These are phyloP conservation scores for Endomychus coccineus DNA, from an alignment of 2,888 invertebrate species.

Conservation along the genomic window DNA sequence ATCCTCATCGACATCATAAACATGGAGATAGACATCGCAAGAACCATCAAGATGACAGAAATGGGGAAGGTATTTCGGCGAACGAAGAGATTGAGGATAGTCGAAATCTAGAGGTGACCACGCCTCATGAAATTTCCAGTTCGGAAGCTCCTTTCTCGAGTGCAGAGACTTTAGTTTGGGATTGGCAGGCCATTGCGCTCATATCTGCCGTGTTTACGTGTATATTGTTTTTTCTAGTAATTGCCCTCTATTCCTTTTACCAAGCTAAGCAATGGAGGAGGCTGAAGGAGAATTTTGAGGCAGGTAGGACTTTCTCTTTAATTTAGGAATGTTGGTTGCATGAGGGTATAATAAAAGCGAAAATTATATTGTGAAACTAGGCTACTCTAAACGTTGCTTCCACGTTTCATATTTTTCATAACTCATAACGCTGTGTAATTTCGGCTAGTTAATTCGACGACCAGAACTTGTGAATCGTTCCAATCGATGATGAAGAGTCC, in stretches of 20 bases:
- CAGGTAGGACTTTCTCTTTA: constrained; percentile 59
- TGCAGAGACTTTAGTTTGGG: constrained; percentile 52
- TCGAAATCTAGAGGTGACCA: constrained; percentile 8
- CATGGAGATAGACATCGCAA: constrained; percentile 25
- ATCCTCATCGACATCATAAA: constrained; percentile 19
- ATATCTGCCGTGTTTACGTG: constrained; percentile 68
- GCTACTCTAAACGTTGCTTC: too few species aligned
- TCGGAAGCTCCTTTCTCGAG: constrained; percentile 43
- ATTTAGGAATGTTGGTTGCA: too few species aligned
- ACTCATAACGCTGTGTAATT: too few species aligned
- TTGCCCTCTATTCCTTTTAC: constrained; percentile 66
- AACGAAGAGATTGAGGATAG: constrained; percentile 1
- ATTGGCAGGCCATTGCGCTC: constrained; percentile 67
- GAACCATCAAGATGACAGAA: constrained; percentile 18
- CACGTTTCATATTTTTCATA: too few species aligned
- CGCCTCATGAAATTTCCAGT: constrained; percentile 35
- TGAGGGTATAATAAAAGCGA: too few species aligned
- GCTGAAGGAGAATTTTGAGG: constrained; percentile 68
- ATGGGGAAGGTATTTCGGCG: not conserved
- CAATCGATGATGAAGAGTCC: too few species aligned
- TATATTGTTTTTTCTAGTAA: constrained; percentile 71
- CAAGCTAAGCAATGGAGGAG: constrained; percentile 74
- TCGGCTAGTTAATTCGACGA: too few species aligned
- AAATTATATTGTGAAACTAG: too few species aligned
- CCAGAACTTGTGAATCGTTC: too few species aligned